These are phyloP conservation scores for Daubentonia madagascariensis DNA, from an alignment of 2,113 vertebrate species.

Conservation along the genomic window DNA sequence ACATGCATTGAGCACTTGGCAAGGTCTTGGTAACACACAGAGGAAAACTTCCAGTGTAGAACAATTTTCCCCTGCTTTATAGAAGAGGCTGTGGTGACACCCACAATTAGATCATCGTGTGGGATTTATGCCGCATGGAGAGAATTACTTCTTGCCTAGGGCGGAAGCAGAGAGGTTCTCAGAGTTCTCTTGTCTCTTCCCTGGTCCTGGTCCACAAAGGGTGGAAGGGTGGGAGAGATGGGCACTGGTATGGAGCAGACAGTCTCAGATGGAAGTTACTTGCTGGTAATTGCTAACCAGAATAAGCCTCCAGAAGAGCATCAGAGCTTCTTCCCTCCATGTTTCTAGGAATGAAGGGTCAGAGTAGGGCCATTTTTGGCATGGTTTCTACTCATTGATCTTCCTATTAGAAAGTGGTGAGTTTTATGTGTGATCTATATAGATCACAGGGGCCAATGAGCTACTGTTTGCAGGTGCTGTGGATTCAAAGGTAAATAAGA, in stretches of 20 bases:
- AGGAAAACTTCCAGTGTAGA: not conserved
- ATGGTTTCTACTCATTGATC: not conserved
- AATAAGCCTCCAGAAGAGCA: not conserved
- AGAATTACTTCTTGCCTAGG: not conserved
- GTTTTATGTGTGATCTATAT: not conserved
- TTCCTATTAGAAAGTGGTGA: not conserved
- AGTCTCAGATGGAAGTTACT: not conserved
- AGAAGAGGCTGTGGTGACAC: slow-evolving; percentile 7
- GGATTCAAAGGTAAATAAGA: not conserved
- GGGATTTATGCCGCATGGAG: not conserved
- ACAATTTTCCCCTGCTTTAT: not conserved
- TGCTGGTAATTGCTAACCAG: not conserved
- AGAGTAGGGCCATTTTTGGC: not conserved
- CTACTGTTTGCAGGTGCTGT: not conserved
- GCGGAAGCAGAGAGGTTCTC: slow-evolving; percentile 6
- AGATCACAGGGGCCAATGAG: not conserved
- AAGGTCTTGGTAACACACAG: not conserved
- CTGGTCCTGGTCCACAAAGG: not conserved
- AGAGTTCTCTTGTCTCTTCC: not conserved
- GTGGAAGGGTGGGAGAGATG: accelerated
- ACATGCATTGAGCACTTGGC: not conserved
- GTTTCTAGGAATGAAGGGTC: not conserved
- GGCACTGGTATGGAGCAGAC: not conserved
- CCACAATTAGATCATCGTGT: slow-evolving; percentile 35
- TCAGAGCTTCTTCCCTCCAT: not conserved